These are phyloP conservation scores for Lates calcarifer DNA, from an alignment of 2,113 vertebrate genomes.

Conservation along the genomic window DNA sequence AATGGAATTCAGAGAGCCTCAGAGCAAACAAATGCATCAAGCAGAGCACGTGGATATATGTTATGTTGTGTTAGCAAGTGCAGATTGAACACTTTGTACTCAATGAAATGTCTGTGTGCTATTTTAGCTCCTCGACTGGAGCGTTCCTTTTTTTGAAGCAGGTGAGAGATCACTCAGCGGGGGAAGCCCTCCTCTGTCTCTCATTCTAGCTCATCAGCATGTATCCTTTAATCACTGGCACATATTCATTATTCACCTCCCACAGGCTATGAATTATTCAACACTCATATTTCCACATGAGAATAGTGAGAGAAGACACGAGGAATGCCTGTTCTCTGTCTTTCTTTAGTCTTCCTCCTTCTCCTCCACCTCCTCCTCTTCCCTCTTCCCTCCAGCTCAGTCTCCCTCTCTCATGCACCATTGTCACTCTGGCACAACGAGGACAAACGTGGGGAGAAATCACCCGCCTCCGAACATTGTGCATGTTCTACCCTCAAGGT, in stretches of 20 bases:
- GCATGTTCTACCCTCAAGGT: background rate
- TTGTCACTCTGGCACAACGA: constrained; percentile 3
- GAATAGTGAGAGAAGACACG: constrained; percentile 63
- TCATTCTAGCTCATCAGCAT: constrained; percentile 68
- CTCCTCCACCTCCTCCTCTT: background rate
- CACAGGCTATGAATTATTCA: constrained; percentile 82
- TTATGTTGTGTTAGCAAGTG: background rate
- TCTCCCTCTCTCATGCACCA: constrained; percentile 16
- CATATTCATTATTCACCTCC: constrained; percentile 82
- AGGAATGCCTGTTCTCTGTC: constrained; percentile 57
- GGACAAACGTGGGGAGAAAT: constrained; percentile 10
- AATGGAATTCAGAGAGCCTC: constrained; percentile 9
- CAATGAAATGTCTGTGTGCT: constrained; percentile 3
- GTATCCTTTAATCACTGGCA: constrained; percentile 78
- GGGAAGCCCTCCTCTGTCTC: constrained; percentile 62
- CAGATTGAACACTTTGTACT: constrained; percentile 26
- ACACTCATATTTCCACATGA: constrained; percentile 58
- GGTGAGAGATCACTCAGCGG: constrained; percentile 61
- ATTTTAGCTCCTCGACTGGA: constrained; percentile 3
- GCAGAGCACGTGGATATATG: background rate
- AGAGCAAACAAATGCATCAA: background rate
- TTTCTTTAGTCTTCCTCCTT: constrained; percentile 8
- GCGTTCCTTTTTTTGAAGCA: constrained; percentile 29
- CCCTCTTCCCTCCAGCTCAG: constrained; percentile 25
- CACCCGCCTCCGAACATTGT: background rate